phyloP scores from a whole-genome alignment of 2,797 vertebrate species.

The Esox masquinongy region DNA sequence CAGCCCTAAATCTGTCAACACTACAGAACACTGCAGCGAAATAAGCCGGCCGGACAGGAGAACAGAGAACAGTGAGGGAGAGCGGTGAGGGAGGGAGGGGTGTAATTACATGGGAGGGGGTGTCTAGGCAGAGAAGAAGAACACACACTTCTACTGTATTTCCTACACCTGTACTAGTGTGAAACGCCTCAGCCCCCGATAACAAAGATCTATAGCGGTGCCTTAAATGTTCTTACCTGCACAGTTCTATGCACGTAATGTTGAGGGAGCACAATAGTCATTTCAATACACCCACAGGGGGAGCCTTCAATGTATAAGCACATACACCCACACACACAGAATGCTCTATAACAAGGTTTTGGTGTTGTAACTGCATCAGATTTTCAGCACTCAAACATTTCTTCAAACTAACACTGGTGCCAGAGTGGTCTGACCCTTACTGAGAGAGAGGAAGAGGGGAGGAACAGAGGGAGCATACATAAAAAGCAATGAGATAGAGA shows the following conservation, averaged over 20 bases:
- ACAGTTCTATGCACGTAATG: background rate
- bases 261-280: background rate
- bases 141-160: background rate
- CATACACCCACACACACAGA: constrained; percentile 16
- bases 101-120: no score
- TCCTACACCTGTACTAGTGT: background rate
- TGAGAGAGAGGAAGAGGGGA: constrained; percentile 33
- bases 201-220: background rate
- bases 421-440: constrained; percentile 39
- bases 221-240: background rate
- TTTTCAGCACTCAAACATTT: constrained; percentile 58
- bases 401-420: constrained; percentile 65
- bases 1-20: constrained; percentile 74
- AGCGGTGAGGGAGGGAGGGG: background rate
- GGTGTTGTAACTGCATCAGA: constrained; percentile 64
- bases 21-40: constrained; percentile 54
- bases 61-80: background rate
- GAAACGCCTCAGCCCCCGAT: background rate
- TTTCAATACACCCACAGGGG: background rate
- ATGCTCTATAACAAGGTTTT: constrained; percentile 45
- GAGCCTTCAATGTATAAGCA: constrained; percentile 9
- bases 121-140: constrained; percentile 27
- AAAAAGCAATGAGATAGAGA: background rate
- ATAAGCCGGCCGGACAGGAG: constrained; percentile 26
- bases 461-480: background rate